Evolutionary conservation across 2,113 vertebrate species (phyloP).

Genomic region (Porphyrio hochstetteri): DNA sequence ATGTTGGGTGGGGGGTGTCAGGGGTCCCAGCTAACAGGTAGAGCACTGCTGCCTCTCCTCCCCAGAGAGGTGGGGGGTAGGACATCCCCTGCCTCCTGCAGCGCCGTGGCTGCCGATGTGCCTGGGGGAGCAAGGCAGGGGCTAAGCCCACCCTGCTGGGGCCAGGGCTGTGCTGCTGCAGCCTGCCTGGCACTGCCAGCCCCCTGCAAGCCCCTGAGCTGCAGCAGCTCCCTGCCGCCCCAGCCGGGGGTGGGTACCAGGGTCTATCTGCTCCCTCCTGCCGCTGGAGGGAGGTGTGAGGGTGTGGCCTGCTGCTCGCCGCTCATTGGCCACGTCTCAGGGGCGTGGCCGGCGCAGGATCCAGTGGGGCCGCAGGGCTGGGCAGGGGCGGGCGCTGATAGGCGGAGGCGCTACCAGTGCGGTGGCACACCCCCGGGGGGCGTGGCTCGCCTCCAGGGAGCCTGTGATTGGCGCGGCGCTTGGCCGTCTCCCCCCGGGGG

Average conservation of each 20-base stretch:
- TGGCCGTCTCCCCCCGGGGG: neutral
- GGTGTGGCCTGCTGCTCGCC: neutral
- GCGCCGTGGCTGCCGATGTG: neutral
- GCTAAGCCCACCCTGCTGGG: accelerated
- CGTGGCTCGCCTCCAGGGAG: neutral
- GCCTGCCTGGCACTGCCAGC: too few species aligned
- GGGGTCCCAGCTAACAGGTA: neutral
- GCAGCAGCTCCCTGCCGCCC: too few species aligned
- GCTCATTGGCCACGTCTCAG: neutral
- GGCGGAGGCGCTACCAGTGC: accelerated
- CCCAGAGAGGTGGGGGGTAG: accelerated
- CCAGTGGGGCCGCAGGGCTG: neutral
- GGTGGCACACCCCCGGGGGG: neutral
- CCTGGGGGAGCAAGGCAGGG: accelerated
- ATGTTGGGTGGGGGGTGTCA: too few species aligned
- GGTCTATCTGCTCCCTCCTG: accelerated
- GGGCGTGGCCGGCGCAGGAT: neutral
- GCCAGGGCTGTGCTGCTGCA: accelerated
- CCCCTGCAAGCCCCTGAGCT: neutral
- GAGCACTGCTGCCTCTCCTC: accelerated
- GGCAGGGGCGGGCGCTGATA: neutral
- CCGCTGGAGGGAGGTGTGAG: neutral
- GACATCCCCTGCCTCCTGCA: neutral
- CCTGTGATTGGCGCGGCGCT: neutral
- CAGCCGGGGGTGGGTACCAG: accelerated